These are phyloP conservation scores for Corythornis madagascariensis DNA, from an alignment of 2,113 vertebrate genomes.

Conservation along the genomic window DNA sequence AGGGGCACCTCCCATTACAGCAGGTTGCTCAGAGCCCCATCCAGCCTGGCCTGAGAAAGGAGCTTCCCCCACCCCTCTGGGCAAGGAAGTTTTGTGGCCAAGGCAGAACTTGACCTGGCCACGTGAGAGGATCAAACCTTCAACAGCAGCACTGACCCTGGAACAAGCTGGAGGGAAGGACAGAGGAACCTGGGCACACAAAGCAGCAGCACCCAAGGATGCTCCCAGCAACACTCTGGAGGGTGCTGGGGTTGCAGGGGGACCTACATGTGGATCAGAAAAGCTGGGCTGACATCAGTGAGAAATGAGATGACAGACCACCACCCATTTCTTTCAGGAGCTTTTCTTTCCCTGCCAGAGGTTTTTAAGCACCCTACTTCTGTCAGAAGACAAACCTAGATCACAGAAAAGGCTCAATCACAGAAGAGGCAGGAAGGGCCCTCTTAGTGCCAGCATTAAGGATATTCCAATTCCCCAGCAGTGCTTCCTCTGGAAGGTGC, in stretches of 20 bases:
- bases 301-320: neutral
- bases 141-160: neutral
- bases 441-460: neutral
- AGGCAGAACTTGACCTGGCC: neutral
- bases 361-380: neutral
- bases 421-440: neutral
- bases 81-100: neutral
- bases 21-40: too few relatives aligned
- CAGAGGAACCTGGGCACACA: neutral
- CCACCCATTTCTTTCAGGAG: neutral
- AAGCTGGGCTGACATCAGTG: neutral
- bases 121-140: neutral
- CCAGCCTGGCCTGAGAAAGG: too few relatives aligned
- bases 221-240: neutral
- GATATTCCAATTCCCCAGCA: neutral
- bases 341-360: neutral
- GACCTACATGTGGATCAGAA: fast-evolving
- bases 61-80: too few relatives aligned
- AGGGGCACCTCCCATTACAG: too few relatives aligned
- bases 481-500: conserved; percentile 6
- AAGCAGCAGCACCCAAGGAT: neutral
- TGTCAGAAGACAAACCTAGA: neutral
- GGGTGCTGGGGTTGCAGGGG: neutral
- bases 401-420: neutral
- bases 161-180: neutral